Percentiles rank a stretch among this genome's conserved stretches.
Evolutionary conservation across 2,113 vertebrate genomes (phyloP).

Genomic region (Saccopteryx bilineata): DNA sequence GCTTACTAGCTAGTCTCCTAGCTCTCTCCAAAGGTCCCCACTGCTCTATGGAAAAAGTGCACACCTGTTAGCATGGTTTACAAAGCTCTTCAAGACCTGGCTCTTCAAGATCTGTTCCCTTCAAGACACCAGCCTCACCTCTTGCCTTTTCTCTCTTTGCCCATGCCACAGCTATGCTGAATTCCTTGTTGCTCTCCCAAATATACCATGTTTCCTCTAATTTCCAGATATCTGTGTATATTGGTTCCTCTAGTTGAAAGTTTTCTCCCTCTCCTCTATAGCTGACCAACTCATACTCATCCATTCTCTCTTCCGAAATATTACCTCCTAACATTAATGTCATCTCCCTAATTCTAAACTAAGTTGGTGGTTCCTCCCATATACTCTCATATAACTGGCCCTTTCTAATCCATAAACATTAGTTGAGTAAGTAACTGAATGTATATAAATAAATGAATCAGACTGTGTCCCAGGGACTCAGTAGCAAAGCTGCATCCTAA

Average conservation of each 20-base stretch:
- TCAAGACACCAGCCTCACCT: neutral
- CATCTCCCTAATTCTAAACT: neutral
- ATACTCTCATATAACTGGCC: neutral
- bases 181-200: neutral
- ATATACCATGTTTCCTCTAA: neutral
- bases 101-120: neutral
- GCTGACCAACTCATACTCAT: neutral
- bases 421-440: neutral
- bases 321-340: neutral
- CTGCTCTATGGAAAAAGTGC: neutral
- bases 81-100: neutral
- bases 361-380: neutral
- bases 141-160: neutral
- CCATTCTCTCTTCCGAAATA: neutral
- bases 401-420: neutral
- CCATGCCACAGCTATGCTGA: neutral
- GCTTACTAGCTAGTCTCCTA: neutral
- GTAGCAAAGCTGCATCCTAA: neutral
- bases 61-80: neutral
- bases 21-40: neutral
- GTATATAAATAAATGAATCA: neutral
- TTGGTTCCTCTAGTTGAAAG: neutral
- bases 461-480: neutral
- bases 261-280: neutral
- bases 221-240: neutral